Conservation (phyloP, 2,888 invertebrate species). For the Eilema sororculum region DNA sequence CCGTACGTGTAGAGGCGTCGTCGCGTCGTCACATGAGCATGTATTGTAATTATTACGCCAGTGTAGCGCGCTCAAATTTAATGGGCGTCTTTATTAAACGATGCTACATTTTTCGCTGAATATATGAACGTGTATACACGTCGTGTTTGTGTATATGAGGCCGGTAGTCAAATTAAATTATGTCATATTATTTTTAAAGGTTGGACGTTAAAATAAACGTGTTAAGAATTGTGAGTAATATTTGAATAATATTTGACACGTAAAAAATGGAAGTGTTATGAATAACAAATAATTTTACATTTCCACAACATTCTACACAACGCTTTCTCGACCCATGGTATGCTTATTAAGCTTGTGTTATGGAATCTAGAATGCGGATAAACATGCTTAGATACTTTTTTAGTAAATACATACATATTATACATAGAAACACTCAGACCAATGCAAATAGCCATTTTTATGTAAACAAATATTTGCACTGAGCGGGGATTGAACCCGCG, state of each 20-base stretch:
- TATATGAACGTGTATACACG: slow-evolving; percentile 18
- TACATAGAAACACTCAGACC: too few relatives aligned
- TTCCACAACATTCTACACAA: too few relatives aligned
- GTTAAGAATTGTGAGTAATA: neutral
- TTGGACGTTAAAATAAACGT: slow-evolving; percentile 13
- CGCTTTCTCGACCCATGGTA: too few relatives aligned
- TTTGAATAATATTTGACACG: neutral
- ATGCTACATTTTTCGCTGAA: slow-evolving; percentile 30
- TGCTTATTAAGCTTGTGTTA: too few relatives aligned
- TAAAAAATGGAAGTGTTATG: neutral
- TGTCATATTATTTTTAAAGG: slow-evolving; percentile 10
- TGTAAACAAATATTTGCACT: too few relatives aligned
- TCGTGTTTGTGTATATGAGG: neutral
- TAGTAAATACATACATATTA: too few relatives aligned
- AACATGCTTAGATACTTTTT: too few relatives aligned
- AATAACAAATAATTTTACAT: neutral
- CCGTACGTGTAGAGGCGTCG: too few relatives aligned
- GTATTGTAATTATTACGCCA: slow-evolving; percentile 45
- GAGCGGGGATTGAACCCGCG: too few relatives aligned
- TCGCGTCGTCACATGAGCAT: slow-evolving; percentile 27
- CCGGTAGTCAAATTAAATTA: slow-evolving; percentile 15
- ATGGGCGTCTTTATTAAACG: slow-evolving; percentile 40
- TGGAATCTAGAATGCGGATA: too few relatives aligned
- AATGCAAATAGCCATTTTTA: too few relatives aligned
- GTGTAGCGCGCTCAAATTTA: slow-evolving; percentile 39